A percentile compares a stretch with the other conserved stretches of the same genome.
Conservation (phyloP, 2,797 vertebrate species). For the Myotis pilosus region DNA sequence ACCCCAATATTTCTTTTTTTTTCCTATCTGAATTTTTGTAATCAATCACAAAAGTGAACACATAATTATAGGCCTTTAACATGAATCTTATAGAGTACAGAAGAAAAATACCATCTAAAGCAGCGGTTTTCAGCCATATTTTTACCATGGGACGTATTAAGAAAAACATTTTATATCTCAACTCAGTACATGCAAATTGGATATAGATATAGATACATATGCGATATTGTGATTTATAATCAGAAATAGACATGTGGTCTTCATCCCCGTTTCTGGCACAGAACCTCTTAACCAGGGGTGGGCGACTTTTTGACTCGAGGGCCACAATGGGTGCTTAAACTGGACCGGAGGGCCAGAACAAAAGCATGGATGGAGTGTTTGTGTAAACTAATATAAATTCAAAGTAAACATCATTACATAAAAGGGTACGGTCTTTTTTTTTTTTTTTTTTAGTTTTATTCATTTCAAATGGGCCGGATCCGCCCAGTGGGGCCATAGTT, state of each 20-base stretch:
- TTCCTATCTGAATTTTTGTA: background rate
- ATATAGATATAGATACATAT: background rate
- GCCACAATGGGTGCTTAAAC: too few species aligned
- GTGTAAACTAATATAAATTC: too few species aligned
- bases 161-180: conserved; percentile 33
- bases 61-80: background rate
- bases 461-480: too few species aligned
- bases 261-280: background rate
- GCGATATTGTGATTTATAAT: background rate
- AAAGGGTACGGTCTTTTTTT: too few species aligned
- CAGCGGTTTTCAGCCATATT: background rate
- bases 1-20: background rate
- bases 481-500: too few species aligned
- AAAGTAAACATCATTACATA: too few species aligned
- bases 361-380: too few species aligned
- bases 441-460: too few species aligned
- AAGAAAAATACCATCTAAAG: conserved; percentile 1
- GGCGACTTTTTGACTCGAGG: too few species aligned
- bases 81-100: background rate
- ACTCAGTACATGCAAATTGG: background rate
- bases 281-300: background rate
- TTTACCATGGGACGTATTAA: background rate
- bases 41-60: background rate
- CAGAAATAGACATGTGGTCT: background rate
- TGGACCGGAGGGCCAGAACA: too few species aligned